phyloP scores from a whole-genome alignment of 2,888 invertebrate species.

The Microdon myrmicae region DNA sequence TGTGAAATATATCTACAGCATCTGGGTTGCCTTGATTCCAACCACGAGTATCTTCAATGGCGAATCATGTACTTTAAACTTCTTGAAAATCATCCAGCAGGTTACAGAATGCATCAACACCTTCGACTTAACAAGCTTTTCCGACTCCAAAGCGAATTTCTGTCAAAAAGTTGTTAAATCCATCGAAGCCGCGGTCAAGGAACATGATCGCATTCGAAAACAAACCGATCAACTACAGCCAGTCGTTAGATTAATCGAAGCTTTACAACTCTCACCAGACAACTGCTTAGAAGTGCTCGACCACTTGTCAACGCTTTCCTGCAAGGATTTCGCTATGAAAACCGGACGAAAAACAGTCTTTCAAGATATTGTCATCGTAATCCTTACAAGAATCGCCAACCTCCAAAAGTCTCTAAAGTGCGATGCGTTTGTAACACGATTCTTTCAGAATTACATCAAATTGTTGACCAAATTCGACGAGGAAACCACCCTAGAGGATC shows the following conservation, averaged over 20 bases:
- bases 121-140: conserved; percentile 54
- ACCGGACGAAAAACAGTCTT: conserved; percentile 66
- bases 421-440: conserved; percentile 64
- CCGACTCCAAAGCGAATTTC: conserved; percentile 57
- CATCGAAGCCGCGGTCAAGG: conserved; percentile 53
- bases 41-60: conserved; percentile 57
- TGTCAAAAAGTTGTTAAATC: conserved; percentile 61
- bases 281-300: conserved; percentile 60
- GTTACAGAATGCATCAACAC: conserved; percentile 57
- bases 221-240: conserved; percentile 54
- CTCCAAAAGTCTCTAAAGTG: conserved; percentile 57
- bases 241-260: conserved; percentile 58
- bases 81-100: conserved; percentile 58
- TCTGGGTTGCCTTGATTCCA: conserved; percentile 58
- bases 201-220: conserved; percentile 22
- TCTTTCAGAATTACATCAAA: conserved; percentile 67
- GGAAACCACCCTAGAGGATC: conserved; percentile 68
- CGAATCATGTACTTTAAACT: conserved; percentile 55
- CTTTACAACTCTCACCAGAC: conserved; percentile 57
- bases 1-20: conserved; percentile 62
- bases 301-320: conserved; percentile 62
- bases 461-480: conserved; percentile 66
- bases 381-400: conserved; percentile 68
- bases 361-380: conserved; percentile 68
- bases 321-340: conserved; percentile 60